Evolutionary conservation across 1,140 invertebrate species (phyloP), one percentile per base, ranked within the genome.

Genomic region (Trachymyrmex cornetzi): DNA sequence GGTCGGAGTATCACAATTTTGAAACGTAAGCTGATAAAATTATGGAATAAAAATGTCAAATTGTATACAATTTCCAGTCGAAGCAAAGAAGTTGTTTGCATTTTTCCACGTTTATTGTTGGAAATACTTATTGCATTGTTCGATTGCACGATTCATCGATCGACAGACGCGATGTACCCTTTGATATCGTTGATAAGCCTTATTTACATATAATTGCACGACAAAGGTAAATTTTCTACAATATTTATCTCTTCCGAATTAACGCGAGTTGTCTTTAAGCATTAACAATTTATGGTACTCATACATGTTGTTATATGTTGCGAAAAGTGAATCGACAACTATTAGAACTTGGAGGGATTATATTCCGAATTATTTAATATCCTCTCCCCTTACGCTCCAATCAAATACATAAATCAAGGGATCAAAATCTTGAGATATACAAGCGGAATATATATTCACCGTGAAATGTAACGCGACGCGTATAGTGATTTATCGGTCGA

Each of bases 401-500:
- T 69, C 30, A 67, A 57, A 71, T 27, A 34, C 38, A 69, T 71
- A 69, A 81, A 34, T 75, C 55, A 22, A 22, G 14, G 75, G 24
- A 69, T 71, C 11, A 50, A 27, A 27, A 3, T 30, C 48, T 27
- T 16, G 30, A 24, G 48, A 71, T 57, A 67, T 14, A 38, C 1
- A 50, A 12, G 16, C 38, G 61, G 48, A 5, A 19, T n/a, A 53
- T n/a, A 53, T 38, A 48, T 72, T 69, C 16, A 34, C n/a, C 69
- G 24, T 9, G 55, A 74, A 59, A 63, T 34, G 55, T 74, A 63
- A 77, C 16, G 19, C 44, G 77, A 14, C 59, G 6, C 34, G 24
- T 16, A 5, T 30, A 27, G 34, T 30, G 38, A 84, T 84, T 84
- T 84, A 75, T 84, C 80, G 55, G 24, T 19, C n/a, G n/a, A 30